A percentile compares a stretch with the other conserved stretches of the same genome.
Evolutionary conservation across 2,797 vertebrate species (phyloP).

Genomic region (Artibeus jamaicensis): DNA sequence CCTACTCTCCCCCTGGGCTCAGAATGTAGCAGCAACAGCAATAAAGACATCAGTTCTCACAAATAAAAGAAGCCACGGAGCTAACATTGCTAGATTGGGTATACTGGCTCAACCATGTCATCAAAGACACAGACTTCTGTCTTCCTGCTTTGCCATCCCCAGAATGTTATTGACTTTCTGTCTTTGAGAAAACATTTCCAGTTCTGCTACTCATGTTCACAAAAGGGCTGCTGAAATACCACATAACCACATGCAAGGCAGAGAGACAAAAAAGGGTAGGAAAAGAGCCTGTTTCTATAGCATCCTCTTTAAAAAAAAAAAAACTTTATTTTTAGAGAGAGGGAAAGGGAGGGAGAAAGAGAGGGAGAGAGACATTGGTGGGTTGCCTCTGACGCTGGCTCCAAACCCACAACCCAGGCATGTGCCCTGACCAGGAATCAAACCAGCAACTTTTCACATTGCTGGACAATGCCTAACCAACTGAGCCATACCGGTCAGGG

Average conservation of each 20-base stretch:
- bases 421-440: too few species aligned
- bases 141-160: background rate
- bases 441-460: background rate
- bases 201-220: background rate
- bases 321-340: too few species aligned
- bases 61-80: background rate
- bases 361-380: too few species aligned
- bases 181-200: background rate
- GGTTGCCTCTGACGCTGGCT: too few species aligned
- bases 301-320: background rate
- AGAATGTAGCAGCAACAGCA: background rate
- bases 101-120: background rate
- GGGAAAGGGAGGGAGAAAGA: too few species aligned
- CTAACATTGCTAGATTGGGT: background rate
- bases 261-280: background rate
- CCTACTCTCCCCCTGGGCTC: background rate
- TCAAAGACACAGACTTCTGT: background rate
- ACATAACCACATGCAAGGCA: background rate
- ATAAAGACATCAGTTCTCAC: background rate
- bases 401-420: too few species aligned
- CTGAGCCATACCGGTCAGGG: background rate
- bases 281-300: background rate
- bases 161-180: background rate
- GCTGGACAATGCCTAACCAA: background rate
- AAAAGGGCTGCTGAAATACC: conserved; percentile 10